These are phyloP conservation scores for Iselma pallidipennis DNA, from an alignment of 2,888 invertebrate genomes.

Conservation along the genomic window DNA sequence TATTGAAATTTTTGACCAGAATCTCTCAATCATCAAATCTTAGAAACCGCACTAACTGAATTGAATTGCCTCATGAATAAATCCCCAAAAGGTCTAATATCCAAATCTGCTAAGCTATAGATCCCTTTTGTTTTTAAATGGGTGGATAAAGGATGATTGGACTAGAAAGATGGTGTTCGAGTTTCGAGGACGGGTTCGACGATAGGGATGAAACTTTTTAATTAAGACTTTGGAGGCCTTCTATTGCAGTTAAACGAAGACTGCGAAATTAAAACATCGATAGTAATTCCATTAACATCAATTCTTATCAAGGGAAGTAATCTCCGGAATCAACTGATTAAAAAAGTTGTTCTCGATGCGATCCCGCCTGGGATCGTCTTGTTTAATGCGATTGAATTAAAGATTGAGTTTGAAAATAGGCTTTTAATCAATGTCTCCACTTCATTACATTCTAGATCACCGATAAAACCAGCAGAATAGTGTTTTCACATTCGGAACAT, in stretches of 20 bases:
- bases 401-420: constrained; percentile 54
- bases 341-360: constrained; percentile 54
- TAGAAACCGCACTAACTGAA: background rate
- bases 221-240: constrained; percentile 28
- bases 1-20: constrained; percentile 1
- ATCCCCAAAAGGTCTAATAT: background rate
- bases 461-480: constrained; percentile 36
- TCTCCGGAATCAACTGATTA: constrained; percentile 56
- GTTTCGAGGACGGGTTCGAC: background rate
- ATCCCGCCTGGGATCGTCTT: constrained; percentile 46
- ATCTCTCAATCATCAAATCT: background rate
- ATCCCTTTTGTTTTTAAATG: constrained; percentile 1
- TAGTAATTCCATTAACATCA: constrained; percentile 56
- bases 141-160: background rate
- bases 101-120: background rate
- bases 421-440: constrained; percentile 56
- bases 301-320: constrained; percentile 53
- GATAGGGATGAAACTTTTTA: constrained; percentile 34
- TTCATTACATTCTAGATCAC: constrained; percentile 53
- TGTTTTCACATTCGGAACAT: background rate
- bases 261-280: constrained; percentile 49
- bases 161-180: background rate
- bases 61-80: background rate
- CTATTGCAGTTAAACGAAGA: constrained; percentile 16
- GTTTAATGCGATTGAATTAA: constrained; percentile 57